These are phyloP conservation scores for Cotesia glomerata DNA, from an alignment of 1,140 invertebrate species.

Conservation along the genomic window DNA sequence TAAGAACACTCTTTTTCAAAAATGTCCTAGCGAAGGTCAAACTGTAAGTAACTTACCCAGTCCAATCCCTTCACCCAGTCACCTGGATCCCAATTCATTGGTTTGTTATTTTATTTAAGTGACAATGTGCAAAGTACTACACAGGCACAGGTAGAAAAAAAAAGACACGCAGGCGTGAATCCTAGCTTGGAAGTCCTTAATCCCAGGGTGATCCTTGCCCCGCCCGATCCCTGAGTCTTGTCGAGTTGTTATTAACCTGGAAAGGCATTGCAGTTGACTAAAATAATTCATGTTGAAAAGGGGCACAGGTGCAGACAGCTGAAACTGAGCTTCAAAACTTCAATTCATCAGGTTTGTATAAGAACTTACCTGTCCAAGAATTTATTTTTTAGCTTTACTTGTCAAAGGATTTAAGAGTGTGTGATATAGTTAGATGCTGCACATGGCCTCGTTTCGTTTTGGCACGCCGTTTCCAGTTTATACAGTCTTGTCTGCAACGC, in stretches of 20 bases:
- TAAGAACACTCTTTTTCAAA: constrained; percentile 20
- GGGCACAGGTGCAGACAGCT: not conserved
- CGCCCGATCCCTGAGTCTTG: constrained; percentile 26
- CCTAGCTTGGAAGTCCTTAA: constrained; percentile 51
- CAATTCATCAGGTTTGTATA: not conserved
- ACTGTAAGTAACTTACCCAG: constrained; percentile 45
- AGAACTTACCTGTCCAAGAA: not conserved
- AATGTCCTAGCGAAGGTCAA: constrained; percentile 59
- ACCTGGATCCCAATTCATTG: constrained; percentile 36
- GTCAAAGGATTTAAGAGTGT: no score
- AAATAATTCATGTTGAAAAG: constrained; percentile 49
- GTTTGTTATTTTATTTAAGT: not conserved
- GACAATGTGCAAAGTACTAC: not conserved
- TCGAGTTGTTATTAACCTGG: constrained; percentile 26
- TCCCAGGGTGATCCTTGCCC: constrained; percentile 52
- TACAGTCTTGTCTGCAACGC: constrained; percentile 34
- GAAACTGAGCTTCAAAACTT: not conserved
- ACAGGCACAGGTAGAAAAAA: not conserved
- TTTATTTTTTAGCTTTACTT: no score
- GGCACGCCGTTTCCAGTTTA: constrained; percentile 42
- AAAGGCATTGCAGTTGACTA: constrained; percentile 24
- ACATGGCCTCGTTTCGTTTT: constrained; percentile 51
- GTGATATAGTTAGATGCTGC: constrained; percentile 34
- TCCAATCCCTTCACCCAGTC: constrained; percentile 31
- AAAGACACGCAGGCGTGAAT: constrained; percentile 26